Base-by-base conservation (phyloP, 2,113 vertebrate species). In the Pluvianellus socialis region DNA sequence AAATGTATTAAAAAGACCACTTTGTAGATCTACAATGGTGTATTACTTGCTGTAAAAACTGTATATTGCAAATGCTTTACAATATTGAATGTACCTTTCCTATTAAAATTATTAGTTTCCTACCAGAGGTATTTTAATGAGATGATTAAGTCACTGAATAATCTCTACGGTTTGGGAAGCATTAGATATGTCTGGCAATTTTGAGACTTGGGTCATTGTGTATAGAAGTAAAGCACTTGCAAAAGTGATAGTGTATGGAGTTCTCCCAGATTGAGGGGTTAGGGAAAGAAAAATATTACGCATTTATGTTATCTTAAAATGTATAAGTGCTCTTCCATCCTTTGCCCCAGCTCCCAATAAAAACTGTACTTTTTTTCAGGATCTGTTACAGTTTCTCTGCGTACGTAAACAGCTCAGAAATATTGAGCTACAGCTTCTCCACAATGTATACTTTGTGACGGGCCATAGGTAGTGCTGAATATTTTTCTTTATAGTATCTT, bases 21-120 rank as follows among this genome's bases (percentile, higher is more conserved):
- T 81, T 75, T 92, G 50, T 90, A 89, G 82, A 47, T 49, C 90
- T 89, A 38, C 73, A 92, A 4, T 92, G 66, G 65, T 62, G 80
- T 82, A n/a, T 63, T 87, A 82, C 75, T 74, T 65, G 49, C 90
- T 97, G 91, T 97, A 97, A 95, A 97, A 92, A 79, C 63, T 97
- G 86, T 96, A 94, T 66, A 82, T 97, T 98, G 86, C 96, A 97
- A 96, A 94, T 91, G 67, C 84, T 97, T 96, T 97, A 93, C 47
- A 90, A 77, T 97, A 83, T 52, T 86, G 83, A 96, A 83, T 96
- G 94, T 79, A 94, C 86, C 92, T 97, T 97, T 98, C 90, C 83
- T 89, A 88, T 88, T 95, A 97, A 92, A 94, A 90, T 70, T 53
- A 56, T 26, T 73, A 85, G 47, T 67, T 92, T 94, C 68, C 79